Evolutionary conservation across 1,140 invertebrate species (phyloP), one percentile per base, ranked within the genome.

Genomic region (Pseudomyrmex sp.): DNA sequence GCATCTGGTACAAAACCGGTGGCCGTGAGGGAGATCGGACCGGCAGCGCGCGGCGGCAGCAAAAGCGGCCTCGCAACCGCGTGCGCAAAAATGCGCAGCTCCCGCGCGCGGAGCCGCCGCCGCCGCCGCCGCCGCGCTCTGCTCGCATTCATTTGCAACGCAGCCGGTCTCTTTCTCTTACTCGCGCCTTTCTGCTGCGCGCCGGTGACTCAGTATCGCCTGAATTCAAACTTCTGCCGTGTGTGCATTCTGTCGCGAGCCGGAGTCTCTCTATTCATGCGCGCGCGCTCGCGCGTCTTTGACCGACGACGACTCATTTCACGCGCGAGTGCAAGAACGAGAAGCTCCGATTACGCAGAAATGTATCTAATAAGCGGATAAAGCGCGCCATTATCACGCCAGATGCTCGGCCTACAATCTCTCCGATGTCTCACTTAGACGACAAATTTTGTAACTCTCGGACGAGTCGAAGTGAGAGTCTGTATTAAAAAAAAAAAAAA

Each of bases 31-130:
- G 54, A 80, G 72, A 62, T 82, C 86, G 65, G 76, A 35, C 23
- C 48, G 48, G 77, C 48, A 26, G 77, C 68, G 77, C 26, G 76
- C 35, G 35, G 35, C 35, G 5, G 35, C 35, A 35, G 35, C 65
- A 54, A 77, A 70, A 74, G 56, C 74, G 74, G 59, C 50, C 85
- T 76, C 62, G 62, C 73, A 79, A 61, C 77, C 80, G 75, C 77
- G 58, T 77, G 70, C 48, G 82, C 73, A 86, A 84, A 88, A 82
- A 88, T 75, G 85, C 35, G 35, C 82, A 87, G 79, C 79, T 74
- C 69, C 79, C 70, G 70, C 69, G 70, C 79, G 50, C 56, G 56
- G 35, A 46, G 18, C 20, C 20, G 20, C 20, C 20, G 20, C 20
- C 20, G 20, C 70, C 13, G 61, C 69, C 8, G 68, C 18, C 13